These are phyloP conservation scores for Orchesella flavescens DNA, from an alignment of 2,888 invertebrate genomes.

Conservation along the genomic window DNA sequence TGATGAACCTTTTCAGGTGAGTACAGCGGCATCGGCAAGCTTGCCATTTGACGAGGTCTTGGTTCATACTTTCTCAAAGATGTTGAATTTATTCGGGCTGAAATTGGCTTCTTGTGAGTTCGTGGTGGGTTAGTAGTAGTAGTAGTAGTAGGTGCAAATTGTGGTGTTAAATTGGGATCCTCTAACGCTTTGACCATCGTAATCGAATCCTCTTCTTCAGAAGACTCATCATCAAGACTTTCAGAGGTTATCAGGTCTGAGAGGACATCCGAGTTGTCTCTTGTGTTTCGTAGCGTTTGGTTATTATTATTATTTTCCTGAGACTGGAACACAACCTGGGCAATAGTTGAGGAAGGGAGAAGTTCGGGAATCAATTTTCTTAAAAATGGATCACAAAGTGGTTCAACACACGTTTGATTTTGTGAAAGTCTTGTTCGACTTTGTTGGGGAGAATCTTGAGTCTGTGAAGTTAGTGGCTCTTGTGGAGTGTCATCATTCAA, in stretches of 20 bases:
- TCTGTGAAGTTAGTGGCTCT: background rate
- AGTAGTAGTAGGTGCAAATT: background rate
- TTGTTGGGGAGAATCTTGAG: background rate
- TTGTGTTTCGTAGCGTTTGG: too few relatives aligned
- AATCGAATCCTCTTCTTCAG: constrained; percentile 6
- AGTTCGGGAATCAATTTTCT: constrained; percentile 38
- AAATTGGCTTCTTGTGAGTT: constrained; percentile 12
- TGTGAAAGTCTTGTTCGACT: background rate
- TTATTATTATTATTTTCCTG: too few relatives aligned
- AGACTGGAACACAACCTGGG: too few relatives aligned
- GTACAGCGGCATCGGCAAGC: background rate
- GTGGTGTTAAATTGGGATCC: background rate
- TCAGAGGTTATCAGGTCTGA: too few relatives aligned
- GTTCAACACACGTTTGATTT: constrained; percentile 13
- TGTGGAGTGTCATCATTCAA: constrained; percentile 17
- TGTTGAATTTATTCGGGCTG: constrained; percentile 33
- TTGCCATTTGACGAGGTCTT: background rate
- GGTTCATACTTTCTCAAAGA: constrained; percentile 2
- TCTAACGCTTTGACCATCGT: constrained; percentile 24
- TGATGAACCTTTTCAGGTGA: background rate
- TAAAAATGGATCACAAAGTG: constrained; percentile 39
- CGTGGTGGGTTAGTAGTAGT: too few relatives aligned
- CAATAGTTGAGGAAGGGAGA: background rate
- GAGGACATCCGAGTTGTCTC: too few relatives aligned
- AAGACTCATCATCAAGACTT: too few relatives aligned